Evolutionary conservation across 2,888 invertebrate species (phyloP), one percentile per base, ranked within the genome.

Genomic region (Protonemura montana): DNA sequence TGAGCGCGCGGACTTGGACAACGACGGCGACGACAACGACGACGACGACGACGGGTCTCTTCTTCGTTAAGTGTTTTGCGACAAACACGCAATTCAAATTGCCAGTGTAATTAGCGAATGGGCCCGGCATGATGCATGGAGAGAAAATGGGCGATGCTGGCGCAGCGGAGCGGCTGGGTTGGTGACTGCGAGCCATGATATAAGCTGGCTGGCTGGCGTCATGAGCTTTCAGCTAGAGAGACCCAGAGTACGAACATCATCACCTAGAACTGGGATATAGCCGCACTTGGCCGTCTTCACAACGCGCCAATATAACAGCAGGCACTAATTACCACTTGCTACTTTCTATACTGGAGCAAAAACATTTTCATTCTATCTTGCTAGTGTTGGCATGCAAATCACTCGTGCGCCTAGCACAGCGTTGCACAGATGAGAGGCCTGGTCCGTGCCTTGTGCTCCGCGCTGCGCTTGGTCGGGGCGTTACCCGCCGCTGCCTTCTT

Each of bases 311-410:
- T 82, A 86, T 81, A 59, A 83, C 86, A 86, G 83, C 83, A 82
- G 82, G 35, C 84, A 78, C 86, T 86, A 86, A 86, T 86, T 86
- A 86, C 86, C 86, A 83, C 86, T 86, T 76, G 78, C 83, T 84
- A 84, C 84, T 29, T 81, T 30, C 81, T 81, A 30, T 29, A 28
- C 81, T 26, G 2, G 30, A 25, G 81, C 81, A 86, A 86, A 86
- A 86, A 86, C 86, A 41, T 86, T 81, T 80, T 85, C 29, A 41
- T 85, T 30, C 28, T 78, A 26, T 81, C 81, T 59, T 59, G 59
- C 59, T 59, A 10, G 16, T 59, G 59, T 13, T 59, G 59, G 16
- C 16, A 59, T 59, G 59, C 59, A 59, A 13, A 59, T 59, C 59
- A 59, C 16, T 59, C 3, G 59, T 10, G 59, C 59, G 59, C 21